Evolutionary conservation across 2,113 vertebrate genomes (phyloP), one percentile per base, ranked within the genome.

Genomic region (Platichthys flesus): DNA sequence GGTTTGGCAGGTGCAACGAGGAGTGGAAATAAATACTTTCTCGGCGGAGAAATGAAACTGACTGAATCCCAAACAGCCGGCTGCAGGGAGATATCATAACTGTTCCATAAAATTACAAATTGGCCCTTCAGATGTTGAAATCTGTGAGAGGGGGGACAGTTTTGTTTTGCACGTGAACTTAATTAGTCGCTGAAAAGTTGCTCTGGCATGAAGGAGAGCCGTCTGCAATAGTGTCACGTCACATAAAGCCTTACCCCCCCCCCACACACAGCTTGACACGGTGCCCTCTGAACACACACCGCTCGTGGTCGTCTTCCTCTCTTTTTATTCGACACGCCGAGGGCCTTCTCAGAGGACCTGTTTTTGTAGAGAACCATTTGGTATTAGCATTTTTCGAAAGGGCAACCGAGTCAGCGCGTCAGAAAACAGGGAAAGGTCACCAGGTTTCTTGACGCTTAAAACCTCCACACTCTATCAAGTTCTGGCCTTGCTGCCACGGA

Each of bases 381-480:
- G 86, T 89, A 93, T 93, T 94, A 94, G 88, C 92, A 94, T 93
- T 94, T 94, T 93, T 86, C 90, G 85, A 94, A 94, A 92, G 91
- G 92, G 87, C 93, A 93, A 90, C 73, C 76, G 87, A 91, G 92
- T 90, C 90, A 87, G 87, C 63, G 65, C 80, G 79, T 93, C 85
- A 91, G 81, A 90, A 92, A 91, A 84, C 87, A 86, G 85, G 74
- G 88, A 93, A 93, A 94, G 93, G 93, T 94, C 92, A 94, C 83
- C 88, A 74, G 93, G 93, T 94, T 93, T 91, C 87, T 89, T 81
- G 84, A 85, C 87, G 89, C 78, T 88, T 89, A 81, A 86, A 90
- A 78, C 84, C 89, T 90, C 87, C 83, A 81, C 83, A 83, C 90
- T 92, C 84, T 78, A 90, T 92, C 91, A 93, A 87, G 78, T 85